Evolutionary conservation across 1,140 invertebrate species (phyloP).

Genomic region (Atopsyche davidsoni): DNA sequence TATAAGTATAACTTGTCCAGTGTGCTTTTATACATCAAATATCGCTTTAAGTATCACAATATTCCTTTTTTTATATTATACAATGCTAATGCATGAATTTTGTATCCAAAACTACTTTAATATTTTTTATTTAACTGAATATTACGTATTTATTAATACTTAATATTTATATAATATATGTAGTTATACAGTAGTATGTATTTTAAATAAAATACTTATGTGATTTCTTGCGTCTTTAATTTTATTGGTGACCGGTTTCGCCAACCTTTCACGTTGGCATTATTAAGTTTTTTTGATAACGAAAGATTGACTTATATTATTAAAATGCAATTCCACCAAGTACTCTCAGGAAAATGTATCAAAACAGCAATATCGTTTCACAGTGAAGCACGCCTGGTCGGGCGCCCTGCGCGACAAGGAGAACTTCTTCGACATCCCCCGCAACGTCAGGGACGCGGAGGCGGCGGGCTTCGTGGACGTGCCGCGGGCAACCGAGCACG

Average conservation of each 20-base stretch:
- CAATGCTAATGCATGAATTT: too few relatives aligned
- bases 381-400: conserved; percentile 43
- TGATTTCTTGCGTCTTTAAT: too few relatives aligned
- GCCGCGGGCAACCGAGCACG: conserved; percentile 33
- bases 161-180: too few relatives aligned
- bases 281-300: background rate
- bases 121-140: too few relatives aligned
- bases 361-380: background rate
- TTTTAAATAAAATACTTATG: background rate
- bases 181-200: background rate
- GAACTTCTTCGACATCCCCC: conserved; percentile 43
- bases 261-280: background rate
- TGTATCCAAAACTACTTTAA: too few relatives aligned
- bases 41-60: background rate
- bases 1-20: background rate
- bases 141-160: too few relatives aligned
- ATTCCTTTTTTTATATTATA: background rate
- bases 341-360: background rate
- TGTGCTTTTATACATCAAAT: background rate
- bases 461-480: conserved; percentile 37
- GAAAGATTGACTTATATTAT: background rate
- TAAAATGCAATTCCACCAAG: background rate
- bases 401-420: conserved; percentile 39
- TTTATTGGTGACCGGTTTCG: too few relatives aligned
- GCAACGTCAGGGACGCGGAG: conserved; percentile 38